Evolutionary conservation across 2,888 invertebrate species (phyloP).

Genomic region (Drosophila birchii): DNA sequence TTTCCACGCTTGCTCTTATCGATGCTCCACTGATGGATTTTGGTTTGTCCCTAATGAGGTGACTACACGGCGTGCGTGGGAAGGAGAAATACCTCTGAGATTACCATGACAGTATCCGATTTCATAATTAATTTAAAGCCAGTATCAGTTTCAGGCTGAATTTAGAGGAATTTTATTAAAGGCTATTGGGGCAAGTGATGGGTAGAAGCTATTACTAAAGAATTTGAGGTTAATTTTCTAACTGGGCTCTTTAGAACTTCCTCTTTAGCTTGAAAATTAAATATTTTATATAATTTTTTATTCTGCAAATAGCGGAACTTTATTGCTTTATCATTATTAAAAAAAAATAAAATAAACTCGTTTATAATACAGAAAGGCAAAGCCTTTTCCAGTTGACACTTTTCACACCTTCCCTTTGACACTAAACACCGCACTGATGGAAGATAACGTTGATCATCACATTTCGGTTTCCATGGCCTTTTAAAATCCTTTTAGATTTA

Average conservation of each 20-base stretch:
- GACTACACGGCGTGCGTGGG: conserved; percentile 2
- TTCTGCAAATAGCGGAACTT: fast-evolving
- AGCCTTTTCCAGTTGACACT: not conserved
- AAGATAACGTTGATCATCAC: conserved; percentile 6
- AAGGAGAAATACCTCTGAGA: not conserved
- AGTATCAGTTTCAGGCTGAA: not conserved
- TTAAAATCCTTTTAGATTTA: conserved; percentile 64
- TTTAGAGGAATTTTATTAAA: not conserved
- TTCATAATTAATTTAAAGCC: conserved; percentile 8
- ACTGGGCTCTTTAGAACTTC: not conserved
- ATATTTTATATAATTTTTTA: not conserved
- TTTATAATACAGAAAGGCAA: not conserved
- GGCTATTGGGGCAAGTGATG: not conserved
- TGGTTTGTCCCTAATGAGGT: conserved; percentile 21
- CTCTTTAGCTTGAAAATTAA: not conserved
- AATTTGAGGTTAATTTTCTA: not conserved
- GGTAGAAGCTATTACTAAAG: too few species aligned
- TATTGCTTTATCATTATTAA: not conserved
- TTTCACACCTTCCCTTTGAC: not conserved
- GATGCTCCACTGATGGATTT: conserved; percentile 14
- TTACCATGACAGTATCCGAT: conserved; percentile 10
- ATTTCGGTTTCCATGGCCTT: conserved; percentile 8
- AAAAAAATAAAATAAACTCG: not conserved
- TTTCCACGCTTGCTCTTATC: conserved; percentile 22
- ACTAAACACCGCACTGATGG: conserved; percentile 2